Evolutionary conservation across 2,797 vertebrate species (phyloP).

Genomic region (Falco naumanni): DNA sequence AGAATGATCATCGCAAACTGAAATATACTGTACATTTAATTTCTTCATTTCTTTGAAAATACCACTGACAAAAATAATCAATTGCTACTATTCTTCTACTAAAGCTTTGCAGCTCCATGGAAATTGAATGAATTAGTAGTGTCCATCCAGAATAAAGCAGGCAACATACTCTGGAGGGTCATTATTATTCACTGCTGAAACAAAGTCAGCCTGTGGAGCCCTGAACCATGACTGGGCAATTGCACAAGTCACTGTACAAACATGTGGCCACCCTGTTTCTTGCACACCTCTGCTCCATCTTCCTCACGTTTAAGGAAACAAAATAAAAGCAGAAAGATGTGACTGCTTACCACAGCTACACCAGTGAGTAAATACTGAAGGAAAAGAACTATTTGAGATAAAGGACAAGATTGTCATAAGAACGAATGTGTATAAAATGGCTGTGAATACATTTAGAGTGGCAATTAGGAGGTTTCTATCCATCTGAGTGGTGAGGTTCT

Average conservation of each 20-base stretch:
- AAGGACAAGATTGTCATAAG: not conserved
- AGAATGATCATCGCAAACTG: slow-evolving; percentile 51
- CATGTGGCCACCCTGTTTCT: not conserved
- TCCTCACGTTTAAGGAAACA: not conserved
- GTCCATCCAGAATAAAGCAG: slow-evolving; percentile 27
- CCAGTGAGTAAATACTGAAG: not conserved
- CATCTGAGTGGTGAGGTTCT: not conserved
- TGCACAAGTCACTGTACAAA: not conserved
- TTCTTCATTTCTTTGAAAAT: slow-evolving; percentile 48
- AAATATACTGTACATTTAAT: slow-evolving; percentile 50
- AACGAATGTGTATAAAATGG: not conserved
- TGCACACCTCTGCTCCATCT: not conserved
- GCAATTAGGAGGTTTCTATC: not conserved
- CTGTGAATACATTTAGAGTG: not conserved
- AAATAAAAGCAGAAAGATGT: not conserved
- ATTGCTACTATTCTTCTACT: not conserved
- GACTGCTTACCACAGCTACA: not conserved
- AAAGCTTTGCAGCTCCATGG: not conserved
- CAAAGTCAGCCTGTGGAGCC: not conserved
- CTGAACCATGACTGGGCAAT: not conserved
- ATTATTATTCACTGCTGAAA: slow-evolving; percentile 20
- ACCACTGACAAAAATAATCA: slow-evolving; percentile 6
- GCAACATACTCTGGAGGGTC: not conserved
- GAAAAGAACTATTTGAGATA: not conserved
- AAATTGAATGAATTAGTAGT: not conserved